A percentile compares a stretch with the other conserved stretches of the same genome.
Evolutionary conservation across 1,140 invertebrate genomes (phyloP).

Genomic region (Tachypleus tridentatus): DNA sequence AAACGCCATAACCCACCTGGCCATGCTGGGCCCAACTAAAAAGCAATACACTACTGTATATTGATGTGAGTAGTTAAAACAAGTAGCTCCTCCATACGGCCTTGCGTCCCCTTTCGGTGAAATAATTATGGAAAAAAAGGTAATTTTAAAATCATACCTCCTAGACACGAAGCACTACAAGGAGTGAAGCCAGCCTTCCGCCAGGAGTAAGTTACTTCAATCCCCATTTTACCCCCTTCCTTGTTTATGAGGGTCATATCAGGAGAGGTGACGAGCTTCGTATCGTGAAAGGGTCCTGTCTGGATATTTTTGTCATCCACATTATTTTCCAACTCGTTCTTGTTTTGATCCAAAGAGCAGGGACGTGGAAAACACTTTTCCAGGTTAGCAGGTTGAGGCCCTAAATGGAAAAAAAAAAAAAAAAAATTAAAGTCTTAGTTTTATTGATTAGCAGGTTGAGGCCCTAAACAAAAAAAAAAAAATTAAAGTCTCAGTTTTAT

Average conservation of each 20-base stretch:
- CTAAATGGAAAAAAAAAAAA: constrained; percentile 30
- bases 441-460: constrained; percentile 63
- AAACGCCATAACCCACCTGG: too few relatives aligned
- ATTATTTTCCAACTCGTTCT: neutral
- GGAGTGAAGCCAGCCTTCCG: constrained; percentile 49
- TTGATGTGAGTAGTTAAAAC: too few relatives aligned
- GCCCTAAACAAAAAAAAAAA: constrained; percentile 37
- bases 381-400: constrained; percentile 60
- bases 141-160: constrained; percentile 39
- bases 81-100: too few relatives aligned
- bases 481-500: constrained; percentile 48
- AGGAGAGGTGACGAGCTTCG: too few relatives aligned
- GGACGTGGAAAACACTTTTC: constrained; percentile 63
- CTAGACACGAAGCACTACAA: constrained; percentile 88
- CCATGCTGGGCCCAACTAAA: too few relatives aligned
- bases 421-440: constrained; percentile 43
- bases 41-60: too few relatives aligned
- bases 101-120: too few relatives aligned
- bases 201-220: constrained; percentile 36
- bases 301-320: constrained; percentile 11
- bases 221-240: constrained; percentile 9
- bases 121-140: too few relatives aligned
- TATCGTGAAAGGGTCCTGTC: too few relatives aligned
- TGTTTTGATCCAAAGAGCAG: constrained; percentile 41
- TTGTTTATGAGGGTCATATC: too few relatives aligned